Evolutionary conservation across 2,797 vertebrate species (phyloP).

Genomic region (Fistularia commersonii): DNA sequence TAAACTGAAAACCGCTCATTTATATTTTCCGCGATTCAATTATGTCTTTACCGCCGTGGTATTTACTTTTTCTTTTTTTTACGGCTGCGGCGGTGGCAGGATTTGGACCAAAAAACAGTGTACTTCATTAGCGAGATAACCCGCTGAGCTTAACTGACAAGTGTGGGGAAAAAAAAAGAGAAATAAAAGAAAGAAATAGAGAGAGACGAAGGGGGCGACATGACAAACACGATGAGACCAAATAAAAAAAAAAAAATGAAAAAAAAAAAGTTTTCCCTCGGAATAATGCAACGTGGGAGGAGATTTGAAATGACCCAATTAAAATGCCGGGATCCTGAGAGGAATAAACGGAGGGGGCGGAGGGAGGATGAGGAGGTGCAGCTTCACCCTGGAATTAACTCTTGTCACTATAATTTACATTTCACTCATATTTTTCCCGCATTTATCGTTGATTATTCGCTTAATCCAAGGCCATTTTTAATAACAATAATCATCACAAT

Average conservation of each 20-base stretch:
- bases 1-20: constrained; percentile 11
- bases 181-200: constrained; percentile 21
- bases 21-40: constrained; percentile 46
- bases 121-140: constrained; percentile 55
- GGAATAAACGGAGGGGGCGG: constrained; percentile 50
- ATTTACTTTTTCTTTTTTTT: too few relatives aligned
- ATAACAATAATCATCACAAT: too few relatives aligned
- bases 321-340: constrained; percentile 74
- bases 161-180: constrained; percentile 13
- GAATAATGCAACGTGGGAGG: constrained; percentile 64
- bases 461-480: too few relatives aligned
- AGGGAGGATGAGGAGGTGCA: constrained; percentile 15
- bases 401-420: too few relatives aligned
- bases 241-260: too few relatives aligned
- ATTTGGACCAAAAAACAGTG: constrained; percentile 19
- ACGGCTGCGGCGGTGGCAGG: constrained; percentile 21
- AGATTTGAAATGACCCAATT: constrained; percentile 76
- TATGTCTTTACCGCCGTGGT: constrained; percentile 45
- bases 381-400: background rate
- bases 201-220: constrained; percentile 42
- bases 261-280: constrained; percentile 42
- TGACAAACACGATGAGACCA: constrained; percentile 63
- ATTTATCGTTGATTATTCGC: background rate
- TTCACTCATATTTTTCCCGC: too few relatives aligned
- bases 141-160: constrained; percentile 49